A percentile compares a stretch with the other conserved stretches of the same genome.
These are phyloP conservation scores for Crambe crambe DNA, from an alignment of 37 sponge, comb jelly and placozoan species.

Conservation along the genomic window DNA sequence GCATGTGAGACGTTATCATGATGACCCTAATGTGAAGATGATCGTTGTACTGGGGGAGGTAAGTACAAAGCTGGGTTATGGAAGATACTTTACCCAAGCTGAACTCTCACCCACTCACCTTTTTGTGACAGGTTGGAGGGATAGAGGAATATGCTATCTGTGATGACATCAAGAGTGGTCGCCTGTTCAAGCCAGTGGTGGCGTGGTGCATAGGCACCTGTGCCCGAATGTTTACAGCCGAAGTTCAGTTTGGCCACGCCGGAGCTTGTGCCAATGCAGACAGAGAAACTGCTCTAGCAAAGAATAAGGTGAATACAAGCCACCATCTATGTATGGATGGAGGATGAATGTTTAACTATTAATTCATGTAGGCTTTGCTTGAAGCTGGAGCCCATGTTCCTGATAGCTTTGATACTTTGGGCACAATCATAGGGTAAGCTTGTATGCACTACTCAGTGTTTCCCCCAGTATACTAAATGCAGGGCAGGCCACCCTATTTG, in stretches of 20 bases:
- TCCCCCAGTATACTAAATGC: too few species aligned
- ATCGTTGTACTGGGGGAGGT: slow-evolving; percentile 96
- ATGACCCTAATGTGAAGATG: slow-evolving; percentile 88
- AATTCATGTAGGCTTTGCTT: slow-evolving; percentile 81
- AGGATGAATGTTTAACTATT: too few species aligned
- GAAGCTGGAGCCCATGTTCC: slow-evolving; percentile 93
- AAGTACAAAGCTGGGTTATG: neutral
- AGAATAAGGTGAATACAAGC: slow-evolving; percentile 76
- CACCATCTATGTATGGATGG: too few species aligned
- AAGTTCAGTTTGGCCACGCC: slow-evolving; percentile 99
- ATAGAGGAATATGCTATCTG: slow-evolving; percentile 92
- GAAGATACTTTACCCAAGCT: neutral
- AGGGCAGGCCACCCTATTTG: too few species aligned
- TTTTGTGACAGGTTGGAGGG: slow-evolving; percentile 91
- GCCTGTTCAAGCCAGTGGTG: slow-evolving; percentile 90
- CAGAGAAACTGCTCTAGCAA: slow-evolving; percentile 90
- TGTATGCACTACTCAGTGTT: too few species aligned
- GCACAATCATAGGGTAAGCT: slow-evolving; percentile 64
- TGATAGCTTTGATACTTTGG: slow-evolving; percentile 91
- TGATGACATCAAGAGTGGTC: slow-evolving; percentile 77
- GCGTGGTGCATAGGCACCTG: slow-evolving; percentile 99
- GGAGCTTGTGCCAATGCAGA: slow-evolving; percentile 92
- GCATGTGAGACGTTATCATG: slow-evolving; percentile 90
- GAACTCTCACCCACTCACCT: neutral
- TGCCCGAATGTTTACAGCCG: slow-evolving; percentile 92